Conservation (phyloP, 2,888 invertebrate genomes). For the Endotricha flammealis region DNA sequence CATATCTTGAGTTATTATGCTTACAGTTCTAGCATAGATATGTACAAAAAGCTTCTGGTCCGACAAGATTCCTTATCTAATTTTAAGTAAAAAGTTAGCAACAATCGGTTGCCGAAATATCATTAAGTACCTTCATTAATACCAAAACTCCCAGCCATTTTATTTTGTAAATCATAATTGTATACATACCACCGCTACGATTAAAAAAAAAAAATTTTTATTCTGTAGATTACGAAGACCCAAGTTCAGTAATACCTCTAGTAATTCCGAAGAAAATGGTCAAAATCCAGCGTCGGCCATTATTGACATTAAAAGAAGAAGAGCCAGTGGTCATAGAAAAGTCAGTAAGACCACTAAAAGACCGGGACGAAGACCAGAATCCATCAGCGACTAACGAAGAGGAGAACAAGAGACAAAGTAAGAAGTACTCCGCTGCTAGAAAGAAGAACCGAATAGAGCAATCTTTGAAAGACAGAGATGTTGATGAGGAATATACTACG, state of each 20-base stretch:
- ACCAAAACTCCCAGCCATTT: no score
- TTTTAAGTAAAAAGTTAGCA: no score
- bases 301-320: conserved; percentile 49
- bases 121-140: no score
- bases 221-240: conserved; percentile 53
- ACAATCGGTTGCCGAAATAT: no score
- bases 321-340: conserved; percentile 15
- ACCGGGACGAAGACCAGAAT: conserved; percentile 53
- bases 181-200: no score
- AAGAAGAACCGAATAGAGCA: conserved; percentile 63
- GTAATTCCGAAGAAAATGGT: conserved; percentile 26
- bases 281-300: conserved; percentile 56
- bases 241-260: conserved; percentile 35
- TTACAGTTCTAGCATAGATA: no score
- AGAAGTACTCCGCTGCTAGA: conserved; percentile 65
- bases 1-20: no score
- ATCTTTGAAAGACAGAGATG: conserved; percentile 38
- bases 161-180: no score
- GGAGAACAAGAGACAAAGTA: conserved; percentile 64
- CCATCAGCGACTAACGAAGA: conserved; percentile 66
- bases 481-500: conserved; percentile 38
- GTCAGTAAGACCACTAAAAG: conserved; percentile 26
- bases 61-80: no score
- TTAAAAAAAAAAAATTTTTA: not conserved
- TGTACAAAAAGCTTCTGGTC: no score